Percentiles rank a stretch among this genome's conserved stretches.
phyloP scores from a whole-genome alignment of 2,888 invertebrate genomes.

The Pheosia gnoma region DNA sequence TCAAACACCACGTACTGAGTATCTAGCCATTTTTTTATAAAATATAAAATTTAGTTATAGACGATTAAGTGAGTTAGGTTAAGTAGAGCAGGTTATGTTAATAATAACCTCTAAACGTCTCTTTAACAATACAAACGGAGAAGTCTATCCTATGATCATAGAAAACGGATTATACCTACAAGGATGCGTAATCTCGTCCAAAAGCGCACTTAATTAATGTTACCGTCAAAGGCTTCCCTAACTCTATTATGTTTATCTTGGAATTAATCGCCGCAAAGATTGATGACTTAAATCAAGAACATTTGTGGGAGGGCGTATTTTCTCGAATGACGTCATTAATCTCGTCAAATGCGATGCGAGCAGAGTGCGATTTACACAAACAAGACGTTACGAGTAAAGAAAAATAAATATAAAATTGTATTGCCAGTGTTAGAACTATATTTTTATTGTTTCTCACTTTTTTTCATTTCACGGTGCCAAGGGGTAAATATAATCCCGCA shows the following conservation, averaged over 20 bases:
- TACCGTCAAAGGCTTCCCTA: neutral
- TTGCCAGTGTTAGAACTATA: no score
- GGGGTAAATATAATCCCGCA: neutral
- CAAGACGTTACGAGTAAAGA: no score
- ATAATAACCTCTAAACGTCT: no score
- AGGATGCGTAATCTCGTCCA: neutral
- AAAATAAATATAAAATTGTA: no score
- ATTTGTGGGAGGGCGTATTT: neutral
- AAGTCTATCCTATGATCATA: neutral
- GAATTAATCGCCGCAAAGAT: slow-evolving; percentile 2
- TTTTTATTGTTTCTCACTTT: no score
- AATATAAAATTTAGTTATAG: no score
- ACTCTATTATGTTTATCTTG: slow-evolving; percentile 1
- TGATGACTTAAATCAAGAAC: slow-evolving; percentile 2
- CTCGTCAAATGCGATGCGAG: neutral
- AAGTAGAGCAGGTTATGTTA: no score
- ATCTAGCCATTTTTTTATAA: no score
- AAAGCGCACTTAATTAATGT: neutral
- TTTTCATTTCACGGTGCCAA: no score
- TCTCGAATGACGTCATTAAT: neutral
- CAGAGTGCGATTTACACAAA: neutral
- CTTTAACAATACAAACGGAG: no score
- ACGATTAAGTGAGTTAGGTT: no score
- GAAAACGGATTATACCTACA: neutral
- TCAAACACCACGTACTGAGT: no score